Percentiles rank a stretch among this genome's conserved stretches.
Evolutionary conservation across 2,797 vertebrate genomes (phyloP).

Genomic region (Pangasius macronema): DNA sequence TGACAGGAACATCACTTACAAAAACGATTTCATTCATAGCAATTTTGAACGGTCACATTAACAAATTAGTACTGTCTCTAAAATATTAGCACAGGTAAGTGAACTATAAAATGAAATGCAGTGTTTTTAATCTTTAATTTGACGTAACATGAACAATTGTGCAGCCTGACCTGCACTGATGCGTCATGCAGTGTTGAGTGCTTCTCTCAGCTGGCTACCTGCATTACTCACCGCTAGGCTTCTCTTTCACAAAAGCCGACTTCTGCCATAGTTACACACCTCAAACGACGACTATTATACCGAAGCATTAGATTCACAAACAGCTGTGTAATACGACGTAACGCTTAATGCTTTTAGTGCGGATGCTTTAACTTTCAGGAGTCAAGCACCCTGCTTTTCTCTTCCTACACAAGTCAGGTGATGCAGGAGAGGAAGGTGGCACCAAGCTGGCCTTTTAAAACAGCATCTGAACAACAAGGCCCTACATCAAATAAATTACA

Average conservation of each 20-base stretch:
- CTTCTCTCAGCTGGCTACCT: conserved; percentile 29
- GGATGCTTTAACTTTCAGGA: conserved; percentile 31
- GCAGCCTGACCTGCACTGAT: conserved; percentile 34
- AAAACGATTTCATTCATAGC: conserved; percentile 80
- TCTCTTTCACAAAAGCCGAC: conserved; percentile 23
- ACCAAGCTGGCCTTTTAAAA: conserved; percentile 36
- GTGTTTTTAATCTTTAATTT: conserved; percentile 36
- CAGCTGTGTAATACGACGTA: conserved; percentile 21
- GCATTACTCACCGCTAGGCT: conserved; percentile 17
- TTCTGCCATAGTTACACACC: conserved; percentile 36
- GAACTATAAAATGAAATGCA: conserved; percentile 61
- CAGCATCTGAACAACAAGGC: conserved; percentile 36
- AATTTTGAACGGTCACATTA: conserved; percentile 72
- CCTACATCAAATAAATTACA: conserved; percentile 76
- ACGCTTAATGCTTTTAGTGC: conserved; percentile 26
- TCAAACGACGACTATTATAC: conserved; percentile 51
- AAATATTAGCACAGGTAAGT: conserved; percentile 76
- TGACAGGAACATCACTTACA: conserved; percentile 76
- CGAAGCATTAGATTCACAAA: conserved; percentile 38
- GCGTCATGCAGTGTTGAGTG: conserved; percentile 27
- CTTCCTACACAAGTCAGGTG: conserved; percentile 22
- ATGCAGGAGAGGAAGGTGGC: conserved; percentile 13
- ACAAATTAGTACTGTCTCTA: conserved; percentile 77
- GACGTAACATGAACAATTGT: conserved; percentile 39
- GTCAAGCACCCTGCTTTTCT: conserved; percentile 16